Base-by-base conservation (phyloP, 2,888 invertebrate genomes). In the Drosophila anomelani region DNA sequence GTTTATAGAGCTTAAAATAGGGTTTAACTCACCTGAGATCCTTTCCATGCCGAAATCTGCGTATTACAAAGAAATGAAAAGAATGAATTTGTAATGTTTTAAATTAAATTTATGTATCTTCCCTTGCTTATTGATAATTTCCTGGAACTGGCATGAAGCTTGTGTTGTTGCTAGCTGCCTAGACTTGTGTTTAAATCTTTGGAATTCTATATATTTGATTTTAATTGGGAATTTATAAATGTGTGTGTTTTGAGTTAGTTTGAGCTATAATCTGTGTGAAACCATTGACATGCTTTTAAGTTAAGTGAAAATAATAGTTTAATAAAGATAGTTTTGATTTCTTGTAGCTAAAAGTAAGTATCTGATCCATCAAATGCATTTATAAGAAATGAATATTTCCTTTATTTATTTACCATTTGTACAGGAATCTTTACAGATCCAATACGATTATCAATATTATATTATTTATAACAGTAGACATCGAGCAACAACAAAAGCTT, bases 41-140 rank as follows among this genome's bases (percentile, higher is more conserved):
- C 92, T 91, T 92, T 92, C 92, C 92, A 92, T 88, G 92, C 92
- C 85, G 92, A 92, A 88, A 92, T 92, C 92, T 92, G 80, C 74
- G 49, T 15, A n/a, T 32, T 10, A 36, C 10, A 51, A 20, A 17
- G n/a, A 58, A 53, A 64, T 38, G 34, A 76, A 81, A 72, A 56
- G 66, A 76, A 76, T 67, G 17, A 62, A 58, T 60, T 78, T 23
- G 47, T 53, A 74, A 69, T 75, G 38, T 47, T 63, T 49, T 20
- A 8, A 38, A 55, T 51, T 38, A 10, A 20, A 36, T 13, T 53
- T 23, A 17, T 39, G 12, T 49, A 41, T 17, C 9, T 26, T 26
- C 23, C 23, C 8, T 23, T 38, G 8, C 15, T 17, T 9, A 10
- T 17, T 47, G 32, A 32, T 36, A 15, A 41, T 12, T 32, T 36